Evolutionary conservation across 2,888 invertebrate species (phyloP), one percentile per base, ranked within the genome.

Genomic region (Cataglyphis livida): DNA sequence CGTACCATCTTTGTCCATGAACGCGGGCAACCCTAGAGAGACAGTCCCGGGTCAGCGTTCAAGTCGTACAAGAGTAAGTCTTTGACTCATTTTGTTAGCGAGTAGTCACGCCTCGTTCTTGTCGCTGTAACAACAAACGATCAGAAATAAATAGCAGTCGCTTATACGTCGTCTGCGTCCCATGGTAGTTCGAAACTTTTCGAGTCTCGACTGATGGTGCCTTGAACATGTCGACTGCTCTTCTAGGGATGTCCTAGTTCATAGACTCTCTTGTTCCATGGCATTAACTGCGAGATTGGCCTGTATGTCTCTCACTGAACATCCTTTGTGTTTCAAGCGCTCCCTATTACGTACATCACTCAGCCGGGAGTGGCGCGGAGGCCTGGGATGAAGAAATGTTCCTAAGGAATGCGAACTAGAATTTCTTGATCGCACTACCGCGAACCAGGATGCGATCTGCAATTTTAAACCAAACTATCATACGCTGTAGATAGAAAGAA

Each of bases 1-100:
- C 93, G 89, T 92, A 92, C 91, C 91, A 92, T 93, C 93, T 91
- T 91, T 93, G 91, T 91, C 93, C 91, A 92, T 93, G 92, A 93
- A 92, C 90, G 90, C 91, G 90, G 89, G 87, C 91, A 91, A 91
- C 90, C 91, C 91, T 90, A 91, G 90, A 92, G 90, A 91, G 88
- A 91, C 91, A 90, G 90, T 91, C 90, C 90, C 86, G 90, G 91
- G 92, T 88, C 92, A 90, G 88, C 91, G 90, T 90, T 92, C 91
- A 91, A 91, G 90, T 92, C 89, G 90, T 87, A 89, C 90, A 92
- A 92, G 91, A 91, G 92, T 91, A 92, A 91, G 92, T 92, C 90
- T 91, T 90, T 90, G 91, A 90, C 88, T 79, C 86, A 89, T 90
- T 90, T 90, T 90, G 90, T 90, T 90, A 90, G 90, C 90, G 91